Conservation (phyloP, 2,113 vertebrate genomes). For the Poecile atricapillus region DNA sequence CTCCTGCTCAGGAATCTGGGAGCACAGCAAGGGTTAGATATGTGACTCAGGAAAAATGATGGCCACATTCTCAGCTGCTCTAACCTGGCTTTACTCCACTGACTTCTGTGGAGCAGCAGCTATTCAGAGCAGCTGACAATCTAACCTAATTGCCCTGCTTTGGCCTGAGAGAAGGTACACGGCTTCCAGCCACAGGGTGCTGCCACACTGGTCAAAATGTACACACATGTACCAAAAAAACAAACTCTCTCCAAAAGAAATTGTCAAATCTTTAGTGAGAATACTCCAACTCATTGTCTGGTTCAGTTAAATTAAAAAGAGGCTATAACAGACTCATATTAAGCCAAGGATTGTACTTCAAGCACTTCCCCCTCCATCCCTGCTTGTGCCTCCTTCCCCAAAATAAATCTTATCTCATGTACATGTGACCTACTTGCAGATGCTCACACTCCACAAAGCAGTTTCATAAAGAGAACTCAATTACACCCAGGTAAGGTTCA, state of each 20-base stretch:
- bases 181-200: not conserved
- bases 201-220: not conserved
- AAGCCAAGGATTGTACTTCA: not conserved
- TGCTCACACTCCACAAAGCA: not conserved
- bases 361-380: not conserved
- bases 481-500: not conserved
- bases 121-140: not conserved
- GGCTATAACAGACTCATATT: not conserved
- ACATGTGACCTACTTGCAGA: not conserved
- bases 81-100: not conserved
- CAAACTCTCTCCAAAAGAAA: not conserved
- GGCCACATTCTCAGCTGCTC: not conserved
- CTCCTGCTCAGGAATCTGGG: not conserved
- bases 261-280: not conserved
- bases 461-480: not conserved
- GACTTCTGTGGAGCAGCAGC: not conserved
- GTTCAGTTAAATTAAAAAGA: not conserved
- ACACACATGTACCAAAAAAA: accelerated
- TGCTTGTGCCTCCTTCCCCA: not conserved
- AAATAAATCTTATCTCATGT: not conserved
- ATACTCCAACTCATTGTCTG: not conserved
- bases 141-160: not conserved
- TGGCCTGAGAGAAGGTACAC: not conserved
- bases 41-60: not conserved
- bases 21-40: not conserved